These are phyloP conservation scores for Apamea crenata DNA, from an alignment of 2,888 invertebrate species.

Conservation along the genomic window DNA sequence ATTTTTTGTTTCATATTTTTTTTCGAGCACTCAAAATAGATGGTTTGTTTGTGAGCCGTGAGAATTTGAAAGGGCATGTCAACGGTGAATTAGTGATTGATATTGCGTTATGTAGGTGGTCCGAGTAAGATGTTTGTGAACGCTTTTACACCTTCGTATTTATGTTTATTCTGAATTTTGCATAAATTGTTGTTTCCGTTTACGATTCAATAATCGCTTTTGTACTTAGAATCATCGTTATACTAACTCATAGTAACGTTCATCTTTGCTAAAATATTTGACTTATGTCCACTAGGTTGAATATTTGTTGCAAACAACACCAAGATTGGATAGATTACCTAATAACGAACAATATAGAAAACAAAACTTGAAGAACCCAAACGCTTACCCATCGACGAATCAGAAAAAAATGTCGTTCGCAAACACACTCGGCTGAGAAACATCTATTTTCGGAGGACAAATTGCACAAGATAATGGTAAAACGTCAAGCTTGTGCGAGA, in stretches of 20 bases:
- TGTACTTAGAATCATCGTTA: background rate
- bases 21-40: conserved; percentile 80
- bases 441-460: conserved; percentile 46
- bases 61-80: conserved; percentile 83
- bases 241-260: background rate
- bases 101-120: conserved; percentile 72
- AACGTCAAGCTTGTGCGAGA: conserved; percentile 66
- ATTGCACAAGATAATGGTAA: conserved; percentile 50
- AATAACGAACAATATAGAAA: background rate
- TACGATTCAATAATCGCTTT: background rate
- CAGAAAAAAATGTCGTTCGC: conserved; percentile 28
- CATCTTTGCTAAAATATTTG: background rate
- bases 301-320: too few species aligned
- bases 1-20: conserved; percentile 81
- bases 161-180: conserved; percentile 5
- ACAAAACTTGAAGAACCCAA: background rate
- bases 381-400: background rate
- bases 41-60: conserved; percentile 83
- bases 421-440: conserved; percentile 17
- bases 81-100: conserved; percentile 73
- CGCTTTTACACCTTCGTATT: conserved; percentile 24
- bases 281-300: background rate
- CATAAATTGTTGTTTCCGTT: background rate
- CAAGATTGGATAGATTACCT: background rate
- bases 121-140: conserved; percentile 50